Evolutionary conservation across 2,113 vertebrate species (phyloP).

Genomic region (Pipa parva): DNA sequence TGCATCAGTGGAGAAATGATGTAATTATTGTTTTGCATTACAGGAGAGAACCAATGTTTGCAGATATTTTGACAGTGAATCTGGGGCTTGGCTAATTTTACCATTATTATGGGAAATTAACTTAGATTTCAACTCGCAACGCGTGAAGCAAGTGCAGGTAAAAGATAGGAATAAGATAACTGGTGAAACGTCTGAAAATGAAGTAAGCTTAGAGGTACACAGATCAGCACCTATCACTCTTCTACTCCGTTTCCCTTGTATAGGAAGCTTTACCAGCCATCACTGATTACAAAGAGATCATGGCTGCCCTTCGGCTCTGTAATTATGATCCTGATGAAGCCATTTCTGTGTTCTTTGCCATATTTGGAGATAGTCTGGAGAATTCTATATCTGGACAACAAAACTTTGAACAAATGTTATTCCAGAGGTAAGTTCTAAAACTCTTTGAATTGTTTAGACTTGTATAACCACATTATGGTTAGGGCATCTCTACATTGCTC

Average conservation of each 20-base stretch:
- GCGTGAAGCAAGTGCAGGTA: conserved; percentile 54
- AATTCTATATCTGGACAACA: conserved; percentile 39
- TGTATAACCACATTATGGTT: too few relatives aligned
- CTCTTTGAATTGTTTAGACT: too few relatives aligned
- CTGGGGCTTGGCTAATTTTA: conserved; percentile 56
- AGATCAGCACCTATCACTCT: neutral
- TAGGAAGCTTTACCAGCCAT: conserved; percentile 56
- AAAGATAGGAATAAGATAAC: too few relatives aligned
- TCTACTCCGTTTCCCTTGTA: neutral
- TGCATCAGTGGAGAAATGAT: too few relatives aligned
- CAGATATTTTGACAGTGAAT: conserved; percentile 56
- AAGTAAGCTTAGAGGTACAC: neutral
- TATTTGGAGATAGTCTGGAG: conserved; percentile 57
- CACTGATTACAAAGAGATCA: conserved; percentile 58
- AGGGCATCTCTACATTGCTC: too few relatives aligned
- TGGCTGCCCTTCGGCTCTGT: conserved; percentile 57
- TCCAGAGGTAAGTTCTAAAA: conserved; percentile 12
- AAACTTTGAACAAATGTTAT: conserved; percentile 42
- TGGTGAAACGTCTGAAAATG: too few relatives aligned
- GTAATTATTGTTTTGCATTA: too few relatives aligned
- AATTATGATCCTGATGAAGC: conserved; percentile 62
- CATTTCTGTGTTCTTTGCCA: conserved; percentile 55
- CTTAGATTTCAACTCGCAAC: conserved; percentile 49
- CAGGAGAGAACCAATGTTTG: conserved; percentile 59
- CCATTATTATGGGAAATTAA: conserved; percentile 59